Base-by-base conservation (phyloP, 2,113 vertebrate species). In the Pluvialis apricaria region DNA sequence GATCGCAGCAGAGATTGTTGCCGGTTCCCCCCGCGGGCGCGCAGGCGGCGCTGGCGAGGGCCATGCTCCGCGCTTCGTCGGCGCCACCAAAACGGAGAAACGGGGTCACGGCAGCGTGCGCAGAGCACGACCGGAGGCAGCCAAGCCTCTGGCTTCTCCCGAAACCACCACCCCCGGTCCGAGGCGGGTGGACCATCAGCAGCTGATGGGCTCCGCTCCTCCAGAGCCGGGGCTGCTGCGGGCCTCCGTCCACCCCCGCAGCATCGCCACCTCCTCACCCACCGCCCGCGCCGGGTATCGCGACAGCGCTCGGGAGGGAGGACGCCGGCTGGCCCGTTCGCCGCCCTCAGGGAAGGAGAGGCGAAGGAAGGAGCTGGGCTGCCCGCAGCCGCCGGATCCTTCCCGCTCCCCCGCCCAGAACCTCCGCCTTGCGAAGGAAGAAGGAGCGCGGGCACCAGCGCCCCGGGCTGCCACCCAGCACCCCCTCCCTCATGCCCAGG, bases 21-120 rank as follows among this genome's bases (percentile, higher is more conserved):
- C 3, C 0, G 14, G 19, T 28, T 58, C 2, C 13, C 40, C 2
- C 25, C 55, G 21, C 26, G 19, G 51, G 14, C 20, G 7, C 15
- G 25, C 51, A 6, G 66, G 54, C 44, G 28, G 40, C 14, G 1
- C 3, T 4, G 77, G 26, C 15, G 17, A 1, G 31, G 55, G 36
- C 12, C 34, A 2, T 5, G 17, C 34, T 54, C 3, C 8, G 21
- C 45, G 21, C 47, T 49, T 49, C 12, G 47, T 22, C 21, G 47
- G 21, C 47, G 47, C 20, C 47, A 22, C 47, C 47, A 10, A 49
- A 49, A 49, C 34, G 14, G 57, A 19, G n/a, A 24, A 62, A 28
- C 2, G 51, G 20, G 24, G 62, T 49, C 44, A 21, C 20, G 49
- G 9, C 44, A 15, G 42, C 24, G 10, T 7, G 9, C 13, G 52